These are phyloP conservation scores for Protodeltote pygarga DNA, from an alignment of 2,888 invertebrate species.

Conservation along the genomic window DNA sequence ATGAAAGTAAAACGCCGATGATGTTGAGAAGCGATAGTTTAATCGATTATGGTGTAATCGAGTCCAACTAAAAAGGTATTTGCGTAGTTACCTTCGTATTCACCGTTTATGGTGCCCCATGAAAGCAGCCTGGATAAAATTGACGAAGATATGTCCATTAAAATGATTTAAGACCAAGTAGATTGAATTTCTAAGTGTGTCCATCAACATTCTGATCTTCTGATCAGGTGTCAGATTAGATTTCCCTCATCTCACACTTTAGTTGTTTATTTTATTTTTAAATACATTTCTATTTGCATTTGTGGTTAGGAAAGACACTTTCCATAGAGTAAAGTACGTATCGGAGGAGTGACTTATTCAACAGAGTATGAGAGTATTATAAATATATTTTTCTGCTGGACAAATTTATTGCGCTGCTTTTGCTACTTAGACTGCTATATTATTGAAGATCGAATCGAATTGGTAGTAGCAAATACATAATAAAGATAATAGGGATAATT, in stretches of 20 bases:
- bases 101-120: constrained; percentile 29
- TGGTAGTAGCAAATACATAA: no score
- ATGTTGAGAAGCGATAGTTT: constrained; percentile 22
- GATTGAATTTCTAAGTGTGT: constrained; percentile 25
- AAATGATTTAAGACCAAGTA: constrained; percentile 26
- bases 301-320: no score
- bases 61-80: constrained; percentile 25
- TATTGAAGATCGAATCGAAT: no score
- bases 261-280: neutral
- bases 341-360: no score
- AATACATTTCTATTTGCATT: no score
- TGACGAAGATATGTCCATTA: constrained; percentile 22
- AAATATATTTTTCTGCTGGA: no score
- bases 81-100: constrained; percentile 22
- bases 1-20: constrained; percentile 38
- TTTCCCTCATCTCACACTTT: constrained; percentile 15
- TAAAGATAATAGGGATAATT: no score
- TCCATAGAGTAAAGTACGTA: no score
- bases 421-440: no score
- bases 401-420: no score
- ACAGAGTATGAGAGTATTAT: no score
- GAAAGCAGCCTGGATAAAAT: constrained; percentile 37
- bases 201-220: constrained; percentile 12
- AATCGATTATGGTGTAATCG: constrained; percentile 43
- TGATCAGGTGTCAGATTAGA: neutral